These are phyloP conservation scores for Nineta flava DNA, from an alignment of 2,888 invertebrate genomes.

Conservation along the genomic window DNA sequence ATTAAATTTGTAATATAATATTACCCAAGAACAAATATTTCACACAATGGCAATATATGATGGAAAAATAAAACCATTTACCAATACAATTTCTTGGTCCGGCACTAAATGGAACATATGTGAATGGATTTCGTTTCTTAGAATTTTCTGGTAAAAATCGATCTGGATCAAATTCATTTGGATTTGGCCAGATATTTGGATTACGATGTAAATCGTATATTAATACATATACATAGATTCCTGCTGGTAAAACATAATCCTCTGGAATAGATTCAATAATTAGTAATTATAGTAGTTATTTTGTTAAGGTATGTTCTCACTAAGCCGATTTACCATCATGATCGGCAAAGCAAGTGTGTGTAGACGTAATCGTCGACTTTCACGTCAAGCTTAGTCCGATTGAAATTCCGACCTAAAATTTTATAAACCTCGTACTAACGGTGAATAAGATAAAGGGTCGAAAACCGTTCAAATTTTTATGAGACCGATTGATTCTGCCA, in stretches of 20 bases:
- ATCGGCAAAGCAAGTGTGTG: too few relatives aligned
- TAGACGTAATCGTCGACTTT: too few relatives aligned
- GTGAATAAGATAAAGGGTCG: too few relatives aligned
- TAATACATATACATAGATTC: slow-evolving; percentile 34
- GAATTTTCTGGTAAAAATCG: slow-evolving; percentile 46
- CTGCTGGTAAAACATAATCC: slow-evolving; percentile 32
- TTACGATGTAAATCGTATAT: slow-evolving; percentile 49
- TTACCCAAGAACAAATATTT: too few relatives aligned
- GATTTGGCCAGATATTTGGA: slow-evolving; percentile 43
- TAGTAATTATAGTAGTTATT: not conserved
- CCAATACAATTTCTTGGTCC: slow-evolving; percentile 24
- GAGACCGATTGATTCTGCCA: too few relatives aligned
- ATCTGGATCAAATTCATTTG: slow-evolving; percentile 50
- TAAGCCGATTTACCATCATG: too few relatives aligned
- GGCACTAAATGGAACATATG: slow-evolving; percentile 29
- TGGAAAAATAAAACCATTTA: slow-evolving; percentile 9
- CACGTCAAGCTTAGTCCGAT: too few relatives aligned
- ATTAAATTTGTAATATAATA: slow-evolving; percentile 4
- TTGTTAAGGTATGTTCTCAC: too few relatives aligned
- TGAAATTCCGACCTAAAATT: too few relatives aligned
- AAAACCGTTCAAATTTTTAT: too few relatives aligned
- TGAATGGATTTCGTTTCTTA: slow-evolving; percentile 38
- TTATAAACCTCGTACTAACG: too few relatives aligned
- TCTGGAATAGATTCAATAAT: slow-evolving; percentile 20
- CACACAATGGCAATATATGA: too few relatives aligned